Evolutionary conservation across 2,113 vertebrate species (phyloP), one percentile per base, ranked within the genome.

Genomic region (Sclerurus mexicanus): DNA sequence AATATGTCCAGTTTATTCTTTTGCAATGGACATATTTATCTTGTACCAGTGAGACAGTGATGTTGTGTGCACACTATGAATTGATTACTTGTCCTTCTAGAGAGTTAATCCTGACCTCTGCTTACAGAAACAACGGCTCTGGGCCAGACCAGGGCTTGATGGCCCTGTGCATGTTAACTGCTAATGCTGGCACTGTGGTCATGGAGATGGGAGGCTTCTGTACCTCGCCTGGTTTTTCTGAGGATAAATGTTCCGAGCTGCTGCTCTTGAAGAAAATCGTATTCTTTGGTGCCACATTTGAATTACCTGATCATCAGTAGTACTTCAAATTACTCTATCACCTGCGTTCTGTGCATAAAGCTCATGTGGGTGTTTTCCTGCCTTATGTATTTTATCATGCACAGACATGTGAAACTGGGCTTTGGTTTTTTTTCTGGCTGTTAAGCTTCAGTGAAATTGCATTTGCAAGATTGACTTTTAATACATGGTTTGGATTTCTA

Each of bases 351-450:
- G n/a, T 31, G 23, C 46, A 28, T 30, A 73, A 91, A 88, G 47
- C 67, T 39, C 12, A 35, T 15, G 30, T 1, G 2, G 13, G 42
- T 12, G 47, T 79, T 66, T 73, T 85, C 69, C 55, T 83, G 55
- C 40, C 7, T 71, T 74, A 25, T 0, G 0, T 47, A 1, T 56
- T 44, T 49, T 59, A 4, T 19, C 12, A 4, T 73, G 30, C 27
- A 20, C 53, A 46, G 31, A 16, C 44, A 4, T 0, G 8, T 58
- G 40, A 56, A 91, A 42, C 27, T 63, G 25, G 31, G 13, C 31
- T 59, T 94, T 27, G 33, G 39, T 90, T 85, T 62, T 91, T 55
- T 28, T 80, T 52, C 78, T 83, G 90, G 8, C 12, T 62, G 21
- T 77, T 94, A 46, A 73, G 44, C n/a, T 71, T 83, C 80, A 76